These are phyloP conservation scores for Triplophysa rosa DNA, from an alignment of 2,113 vertebrate genomes.

Conservation along the genomic window DNA sequence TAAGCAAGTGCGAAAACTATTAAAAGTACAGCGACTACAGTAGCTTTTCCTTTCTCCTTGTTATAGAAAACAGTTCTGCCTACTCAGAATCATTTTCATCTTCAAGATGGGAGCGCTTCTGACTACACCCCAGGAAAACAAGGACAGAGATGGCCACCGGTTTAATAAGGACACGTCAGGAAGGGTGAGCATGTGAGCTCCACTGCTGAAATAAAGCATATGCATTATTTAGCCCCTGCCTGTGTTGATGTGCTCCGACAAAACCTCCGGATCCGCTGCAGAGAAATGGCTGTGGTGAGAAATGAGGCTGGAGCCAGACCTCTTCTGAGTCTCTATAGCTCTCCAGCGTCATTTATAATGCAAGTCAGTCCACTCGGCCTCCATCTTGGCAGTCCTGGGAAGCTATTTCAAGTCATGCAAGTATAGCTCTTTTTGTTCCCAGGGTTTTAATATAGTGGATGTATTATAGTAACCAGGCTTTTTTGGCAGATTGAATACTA, in stretches of 20 bases:
- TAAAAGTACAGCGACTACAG: background rate
- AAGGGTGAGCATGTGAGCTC: constrained; percentile 47
- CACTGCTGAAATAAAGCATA: constrained; percentile 60
- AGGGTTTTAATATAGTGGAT: background rate
- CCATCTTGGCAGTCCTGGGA: background rate
- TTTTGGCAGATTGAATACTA: too few species aligned
- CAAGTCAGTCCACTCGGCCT: background rate
- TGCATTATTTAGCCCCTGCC: constrained; percentile 77
- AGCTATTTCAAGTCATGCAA: background rate
- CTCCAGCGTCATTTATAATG: background rate
- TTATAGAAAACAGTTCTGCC: background rate
- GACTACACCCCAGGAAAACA: constrained; percentile 7
- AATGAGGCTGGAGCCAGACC: background rate
- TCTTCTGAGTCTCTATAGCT: background rate
- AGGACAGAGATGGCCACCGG: constrained; percentile 35
- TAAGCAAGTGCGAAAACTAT: constrained; percentile 1
- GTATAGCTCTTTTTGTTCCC: background rate
- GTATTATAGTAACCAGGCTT: too few species aligned
- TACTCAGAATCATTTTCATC: background rate
- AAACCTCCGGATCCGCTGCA: constrained; percentile 57
- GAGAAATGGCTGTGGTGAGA: constrained; percentile 56
- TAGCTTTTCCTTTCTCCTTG: background rate
- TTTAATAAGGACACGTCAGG: constrained; percentile 67
- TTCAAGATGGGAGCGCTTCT: background rate
- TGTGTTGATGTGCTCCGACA: constrained; percentile 59